These are phyloP conservation scores for Corythornis leucogaster DNA, from an alignment of 2,797 vertebrate genomes.

Conservation along the genomic window DNA sequence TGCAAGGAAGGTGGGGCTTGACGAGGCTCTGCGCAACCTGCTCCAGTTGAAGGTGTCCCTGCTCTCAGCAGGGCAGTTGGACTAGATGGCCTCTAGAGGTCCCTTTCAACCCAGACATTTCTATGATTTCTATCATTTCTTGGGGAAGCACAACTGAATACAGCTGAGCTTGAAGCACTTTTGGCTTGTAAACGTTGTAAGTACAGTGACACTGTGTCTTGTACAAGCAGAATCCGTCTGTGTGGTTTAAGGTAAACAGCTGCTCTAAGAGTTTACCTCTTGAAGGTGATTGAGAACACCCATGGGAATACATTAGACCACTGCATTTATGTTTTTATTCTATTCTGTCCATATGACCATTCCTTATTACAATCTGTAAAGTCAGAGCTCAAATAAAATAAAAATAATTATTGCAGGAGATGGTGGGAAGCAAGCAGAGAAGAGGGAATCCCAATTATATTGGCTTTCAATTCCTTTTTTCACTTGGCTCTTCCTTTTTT, in stretches of 20 bases:
- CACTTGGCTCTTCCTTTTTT: not conserved
- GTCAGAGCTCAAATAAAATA: not conserved
- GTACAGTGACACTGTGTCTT: not conserved
- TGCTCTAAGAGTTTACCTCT: not conserved
- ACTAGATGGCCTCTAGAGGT: too few species aligned
- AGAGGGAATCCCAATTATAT: not conserved
- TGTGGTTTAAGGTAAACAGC: not conserved
- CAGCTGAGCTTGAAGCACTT: not conserved
- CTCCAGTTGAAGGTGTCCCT: too few species aligned
- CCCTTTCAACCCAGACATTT: too few species aligned
- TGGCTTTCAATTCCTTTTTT: not conserved
- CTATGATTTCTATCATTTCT: too few species aligned
- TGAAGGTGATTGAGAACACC: not conserved
- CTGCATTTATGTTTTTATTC: not conserved
- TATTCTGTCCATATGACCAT: not conserved
- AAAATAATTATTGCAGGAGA: not conserved
- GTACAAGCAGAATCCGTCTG: not conserved
- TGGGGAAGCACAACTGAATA: rapidly evolving
- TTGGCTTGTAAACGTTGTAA: not conserved
- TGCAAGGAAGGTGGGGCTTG: too few species aligned
- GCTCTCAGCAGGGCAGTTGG: too few species aligned
- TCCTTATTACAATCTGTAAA: not conserved
- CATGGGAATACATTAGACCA: not conserved
- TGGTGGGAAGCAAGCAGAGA: not conserved
- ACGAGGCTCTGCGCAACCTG: too few species aligned